Evolutionary conservation across 2,113 vertebrate species (phyloP).

Genomic region (Mormyrus iriodes): DNA sequence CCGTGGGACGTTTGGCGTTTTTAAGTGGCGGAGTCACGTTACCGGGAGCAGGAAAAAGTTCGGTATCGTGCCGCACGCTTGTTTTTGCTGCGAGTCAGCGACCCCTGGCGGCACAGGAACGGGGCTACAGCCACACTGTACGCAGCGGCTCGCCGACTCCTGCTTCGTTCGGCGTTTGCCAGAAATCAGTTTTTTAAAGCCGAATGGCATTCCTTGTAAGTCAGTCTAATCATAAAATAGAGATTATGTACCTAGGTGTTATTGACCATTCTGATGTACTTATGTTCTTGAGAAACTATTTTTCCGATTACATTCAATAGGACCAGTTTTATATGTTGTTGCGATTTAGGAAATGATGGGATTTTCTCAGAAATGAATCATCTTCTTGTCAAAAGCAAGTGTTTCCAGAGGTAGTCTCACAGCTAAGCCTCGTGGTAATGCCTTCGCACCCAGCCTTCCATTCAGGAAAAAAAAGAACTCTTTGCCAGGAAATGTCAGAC

Average conservation of each 20-base stretch:
- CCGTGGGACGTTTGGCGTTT: conserved; percentile 38
- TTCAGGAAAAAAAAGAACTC: background rate
- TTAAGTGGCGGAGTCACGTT: conserved; percentile 58
- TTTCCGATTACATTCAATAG: background rate
- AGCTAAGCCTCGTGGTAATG: background rate
- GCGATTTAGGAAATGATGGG: background rate
- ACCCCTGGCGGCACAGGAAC: conserved; percentile 36
- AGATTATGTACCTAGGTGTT: background rate
- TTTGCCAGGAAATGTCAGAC: background rate
- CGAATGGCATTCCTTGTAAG: background rate
- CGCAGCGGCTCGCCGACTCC: background rate
- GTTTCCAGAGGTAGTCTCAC: background rate
- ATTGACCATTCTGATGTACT: background rate
- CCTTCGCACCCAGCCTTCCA: background rate
- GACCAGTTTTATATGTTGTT: background rate
- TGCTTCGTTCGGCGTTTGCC: background rate
- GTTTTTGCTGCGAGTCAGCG: conserved; percentile 44
- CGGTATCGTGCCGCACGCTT: conserved; percentile 24
- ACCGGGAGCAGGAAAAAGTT: conserved; percentile 58
- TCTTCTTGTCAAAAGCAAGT: background rate
- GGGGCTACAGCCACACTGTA: background rate
- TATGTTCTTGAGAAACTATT: background rate
- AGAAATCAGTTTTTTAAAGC: background rate
- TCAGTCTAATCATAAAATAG: background rate
- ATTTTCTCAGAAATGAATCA: background rate